A percentile compares a stretch with the other conserved stretches of the same genome.
These are phyloP conservation scores for Hofmannophila pseudospretella DNA, from an alignment of 2,888 invertebrate species.

Conservation along the genomic window DNA sequence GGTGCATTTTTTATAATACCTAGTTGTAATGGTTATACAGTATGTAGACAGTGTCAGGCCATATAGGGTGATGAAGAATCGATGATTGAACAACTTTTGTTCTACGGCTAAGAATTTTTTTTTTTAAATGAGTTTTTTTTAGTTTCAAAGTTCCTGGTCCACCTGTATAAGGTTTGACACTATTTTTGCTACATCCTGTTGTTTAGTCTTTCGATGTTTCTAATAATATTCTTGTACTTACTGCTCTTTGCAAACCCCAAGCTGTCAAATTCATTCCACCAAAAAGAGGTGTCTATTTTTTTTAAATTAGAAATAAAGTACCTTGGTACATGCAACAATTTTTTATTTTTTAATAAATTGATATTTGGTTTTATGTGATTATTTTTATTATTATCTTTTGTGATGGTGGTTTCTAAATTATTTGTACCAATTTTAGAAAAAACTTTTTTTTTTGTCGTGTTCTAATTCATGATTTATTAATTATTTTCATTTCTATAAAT, in stretches of 20 bases:
- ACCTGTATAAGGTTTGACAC: too few species aligned
- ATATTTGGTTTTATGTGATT: neutral
- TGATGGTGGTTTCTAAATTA: neutral
- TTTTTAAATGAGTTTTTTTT: too few species aligned
- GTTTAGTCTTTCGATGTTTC: constrained; percentile 32
- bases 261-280: constrained; percentile 7
- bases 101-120: too few species aligned
- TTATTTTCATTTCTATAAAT: too few species aligned
- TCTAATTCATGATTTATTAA: too few species aligned
- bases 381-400: neutral
- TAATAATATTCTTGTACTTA: constrained; percentile 25
- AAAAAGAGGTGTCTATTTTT: constrained; percentile 1
- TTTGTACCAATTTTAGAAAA: neutral
- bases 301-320: neutral
- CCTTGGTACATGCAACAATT: neutral
- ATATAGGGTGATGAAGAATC: too few species aligned
- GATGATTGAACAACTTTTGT: too few species aligned
- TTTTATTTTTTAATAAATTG: neutral
- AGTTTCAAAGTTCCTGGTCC: too few species aligned
- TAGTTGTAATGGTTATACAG: constrained; percentile 19
- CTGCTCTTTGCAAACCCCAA: constrained; percentile 29
- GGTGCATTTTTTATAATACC: constrained; percentile 66
- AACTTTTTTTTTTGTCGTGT: too few species aligned
- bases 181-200: too few species aligned
- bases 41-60: too few species aligned